These are phyloP conservation scores for Gallirallus australis DNA, from an alignment of 2,797 vertebrate genomes.

Conservation along the genomic window DNA sequence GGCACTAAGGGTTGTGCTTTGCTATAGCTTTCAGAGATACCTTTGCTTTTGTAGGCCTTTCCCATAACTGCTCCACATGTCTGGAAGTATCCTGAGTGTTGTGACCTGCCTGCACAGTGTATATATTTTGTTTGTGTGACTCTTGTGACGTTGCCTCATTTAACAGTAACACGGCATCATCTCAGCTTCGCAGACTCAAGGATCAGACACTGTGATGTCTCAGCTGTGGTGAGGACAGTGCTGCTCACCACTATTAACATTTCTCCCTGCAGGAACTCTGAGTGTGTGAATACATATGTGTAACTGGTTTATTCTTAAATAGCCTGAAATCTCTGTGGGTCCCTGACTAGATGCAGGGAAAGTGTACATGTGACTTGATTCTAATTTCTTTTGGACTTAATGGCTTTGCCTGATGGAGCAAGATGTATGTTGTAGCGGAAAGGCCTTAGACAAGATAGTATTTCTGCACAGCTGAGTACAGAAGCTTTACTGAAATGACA, in stretches of 20 bases:
- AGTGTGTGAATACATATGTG: not conserved
- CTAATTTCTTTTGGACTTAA: not conserved
- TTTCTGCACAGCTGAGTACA: not conserved
- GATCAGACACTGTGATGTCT: not conserved
- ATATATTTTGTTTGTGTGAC: not conserved
- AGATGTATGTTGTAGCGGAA: not conserved
- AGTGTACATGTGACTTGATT: not conserved
- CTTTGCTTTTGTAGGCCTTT: not conserved
- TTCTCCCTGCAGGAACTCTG: not conserved
- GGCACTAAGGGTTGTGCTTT: not conserved
- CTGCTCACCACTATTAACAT: not conserved
- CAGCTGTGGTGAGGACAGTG: not conserved
- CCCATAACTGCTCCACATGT: not conserved
- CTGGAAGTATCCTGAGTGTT: not conserved
- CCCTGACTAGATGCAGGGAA: not conserved
- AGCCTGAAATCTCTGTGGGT: not conserved
- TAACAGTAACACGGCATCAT: not conserved
- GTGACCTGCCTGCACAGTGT: fast-evolving
- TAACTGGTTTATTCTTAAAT: not conserved
- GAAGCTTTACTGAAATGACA: not conserved
- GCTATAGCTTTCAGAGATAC: not conserved
- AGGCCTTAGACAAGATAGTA: not conserved
- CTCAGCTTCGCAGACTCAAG: not conserved
- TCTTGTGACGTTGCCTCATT: not conserved
- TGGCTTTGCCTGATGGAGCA: not conserved